A percentile compares a stretch with the other conserved stretches of the same genome.
These are phyloP conservation scores for Ametastegia equiseti DNA, from an alignment of 2,888 invertebrate species.

Conservation along the genomic window DNA sequence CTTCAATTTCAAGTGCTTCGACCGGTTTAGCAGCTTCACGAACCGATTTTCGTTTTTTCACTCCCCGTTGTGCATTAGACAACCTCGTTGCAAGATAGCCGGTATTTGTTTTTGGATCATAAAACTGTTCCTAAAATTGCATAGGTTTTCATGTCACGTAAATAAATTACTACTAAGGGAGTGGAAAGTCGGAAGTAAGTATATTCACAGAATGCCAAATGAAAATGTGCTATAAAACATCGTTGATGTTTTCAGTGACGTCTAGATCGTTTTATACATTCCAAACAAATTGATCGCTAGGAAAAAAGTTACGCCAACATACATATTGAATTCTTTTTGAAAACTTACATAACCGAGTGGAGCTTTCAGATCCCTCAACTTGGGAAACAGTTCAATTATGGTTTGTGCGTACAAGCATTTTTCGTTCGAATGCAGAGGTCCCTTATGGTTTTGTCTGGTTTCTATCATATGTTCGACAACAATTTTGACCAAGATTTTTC, in stretches of 20 bases:
- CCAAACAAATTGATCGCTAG: neutral
- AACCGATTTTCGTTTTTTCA: no score
- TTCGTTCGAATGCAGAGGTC: neutral
- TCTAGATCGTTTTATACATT: neutral
- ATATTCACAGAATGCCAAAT: neutral
- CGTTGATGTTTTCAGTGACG: neutral
- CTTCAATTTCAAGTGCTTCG: no score
- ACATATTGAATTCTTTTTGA: neutral
- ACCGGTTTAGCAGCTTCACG: no score
- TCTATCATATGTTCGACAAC: constrained; percentile 8
- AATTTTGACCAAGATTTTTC: constrained; percentile 20
- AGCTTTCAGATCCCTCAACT: neutral
- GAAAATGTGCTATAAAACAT: neutral
- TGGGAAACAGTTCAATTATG: neutral
- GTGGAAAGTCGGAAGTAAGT: neutral
- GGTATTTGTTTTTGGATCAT: no score
- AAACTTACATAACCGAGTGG: constrained; percentile 14
- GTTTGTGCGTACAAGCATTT: neutral
- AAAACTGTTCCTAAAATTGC: no score
- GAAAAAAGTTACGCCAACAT: neutral
- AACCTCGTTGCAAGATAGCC: no score
- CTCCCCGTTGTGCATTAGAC: no score
- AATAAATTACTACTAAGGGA: no score
- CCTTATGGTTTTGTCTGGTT: neutral
- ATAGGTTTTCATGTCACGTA: no score